Percentiles rank a stretch among this genome's conserved stretches.
Evolutionary conservation across 2,888 invertebrate species (phyloP).

Genomic region (Drosophila crucigera): DNA sequence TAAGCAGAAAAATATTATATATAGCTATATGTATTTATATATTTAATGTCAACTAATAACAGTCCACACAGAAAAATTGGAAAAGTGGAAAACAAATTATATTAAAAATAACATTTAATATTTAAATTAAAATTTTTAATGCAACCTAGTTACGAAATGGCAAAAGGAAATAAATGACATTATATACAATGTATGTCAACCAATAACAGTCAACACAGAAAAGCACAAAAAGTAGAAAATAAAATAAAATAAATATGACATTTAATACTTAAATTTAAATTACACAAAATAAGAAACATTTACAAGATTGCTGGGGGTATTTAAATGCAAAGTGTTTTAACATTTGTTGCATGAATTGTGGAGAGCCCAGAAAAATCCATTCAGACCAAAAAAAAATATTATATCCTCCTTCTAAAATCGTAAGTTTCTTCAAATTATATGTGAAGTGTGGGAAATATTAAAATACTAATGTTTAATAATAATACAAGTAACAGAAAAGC

Average conservation of each 20-base stretch:
- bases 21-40: background rate
- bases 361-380: background rate
- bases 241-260: background rate
- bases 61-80: background rate
- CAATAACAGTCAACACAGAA: background rate
- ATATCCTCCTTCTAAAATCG: no score
- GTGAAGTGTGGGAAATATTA: no score
- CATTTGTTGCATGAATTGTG: background rate
- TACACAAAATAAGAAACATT: background rate
- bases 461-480: no score
- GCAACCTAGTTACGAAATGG: background rate
- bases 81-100: background rate
- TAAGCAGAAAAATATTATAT: no score
- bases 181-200: background rate
- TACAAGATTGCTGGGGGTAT: background rate
- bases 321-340: background rate
- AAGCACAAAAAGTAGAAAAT: background rate
- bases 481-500: no score
- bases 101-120: background rate
- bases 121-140: background rate
- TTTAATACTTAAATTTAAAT: background rate
- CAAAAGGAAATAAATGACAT: background rate
- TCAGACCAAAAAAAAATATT: no score
- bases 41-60: background rate
- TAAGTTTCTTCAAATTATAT: no score